Evolutionary conservation across 1,140 invertebrate genomes (phyloP).

Genomic region (Rhopalosiphum padi): DNA sequence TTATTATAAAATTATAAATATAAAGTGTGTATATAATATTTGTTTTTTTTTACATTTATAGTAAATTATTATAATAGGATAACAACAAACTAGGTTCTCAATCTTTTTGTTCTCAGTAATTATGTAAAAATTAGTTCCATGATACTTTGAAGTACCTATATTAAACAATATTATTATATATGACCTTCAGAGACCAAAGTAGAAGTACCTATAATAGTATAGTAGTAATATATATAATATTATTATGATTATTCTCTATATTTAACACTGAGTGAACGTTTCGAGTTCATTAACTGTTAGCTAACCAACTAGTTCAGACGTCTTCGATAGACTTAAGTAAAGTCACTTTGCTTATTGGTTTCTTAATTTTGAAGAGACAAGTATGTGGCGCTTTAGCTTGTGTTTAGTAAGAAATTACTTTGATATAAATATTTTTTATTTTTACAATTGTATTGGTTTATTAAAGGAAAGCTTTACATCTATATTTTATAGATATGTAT

Average conservation of each 20-base stretch:
- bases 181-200: not conserved
- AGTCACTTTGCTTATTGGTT: not conserved
- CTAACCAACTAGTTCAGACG: not conserved
- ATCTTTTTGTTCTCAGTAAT: not conserved
- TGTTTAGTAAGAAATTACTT: not conserved
- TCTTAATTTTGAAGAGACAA: not conserved
- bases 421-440: not conserved
- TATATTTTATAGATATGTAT: not conserved
- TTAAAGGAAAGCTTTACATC: not conserved
- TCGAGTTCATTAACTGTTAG: not conserved
- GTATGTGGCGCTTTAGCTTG: not conserved
- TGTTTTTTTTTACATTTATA: not conserved
- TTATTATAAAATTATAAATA: not conserved
- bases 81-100: not conserved
- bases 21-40: not conserved
- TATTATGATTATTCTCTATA: slow-evolving; percentile 6
- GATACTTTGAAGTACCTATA: not conserved
- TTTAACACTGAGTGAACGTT: not conserved
- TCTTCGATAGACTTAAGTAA: not conserved
- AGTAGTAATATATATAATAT: not conserved
- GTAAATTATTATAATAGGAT: too few relatives aligned
- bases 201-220: not conserved
- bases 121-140: not conserved
- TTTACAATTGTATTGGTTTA: not conserved
- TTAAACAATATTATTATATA: not conserved